Base-by-base conservation (phyloP, 1,140 invertebrate genomes). In the Pissodes strobi region DNA sequence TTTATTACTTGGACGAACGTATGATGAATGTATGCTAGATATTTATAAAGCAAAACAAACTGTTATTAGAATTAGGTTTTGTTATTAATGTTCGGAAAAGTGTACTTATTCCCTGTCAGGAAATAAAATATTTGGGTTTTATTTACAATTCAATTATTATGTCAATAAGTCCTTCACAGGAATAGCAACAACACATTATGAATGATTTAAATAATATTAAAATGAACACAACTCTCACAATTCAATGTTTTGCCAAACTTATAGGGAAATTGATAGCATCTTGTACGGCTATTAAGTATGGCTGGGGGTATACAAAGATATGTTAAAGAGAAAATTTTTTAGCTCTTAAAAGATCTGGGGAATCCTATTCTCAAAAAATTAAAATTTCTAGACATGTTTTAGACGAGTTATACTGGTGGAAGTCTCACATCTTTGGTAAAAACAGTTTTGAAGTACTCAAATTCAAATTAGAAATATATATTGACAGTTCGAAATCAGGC, bases 231-330 rank as follows among this genome's bases (percentile, higher is more conserved):
- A 58, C 66, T 27, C 52, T 69, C 23, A 18, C 52, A 48, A 75
- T 75, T 19, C 51, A 64, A 60, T 15, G 64, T 2, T 73, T 71
- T 52, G 67, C 70, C 4, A 23, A 60, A 1, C 51, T 74, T 13
- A 66, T 70, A 19, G 71, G 71, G 13, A 27, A 8, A 6, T 49
- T 72, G 17, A 58, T 65, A 15, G 68, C 67, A 10, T 55, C 22
- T 72, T 74, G 59, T 68, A 66, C 2, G 69, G 69, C 65, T 22
- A 69, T 1, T 59, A 74, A 56, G 61, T n/a, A n/a, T n/a, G n/a
- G n/a, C n/a, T n/a, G n/a, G n/a, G n/a, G n/a, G n/a, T n/a, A n/a
- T n/a, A n/a, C 62, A 2, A 72, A 72, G 56, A 23, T 23, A 23
- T 56, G 74, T 9, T 71, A 74, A 63, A 45, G 63, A 18, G 62